Percentiles rank a stretch among this genome's conserved stretches.
Conservation (phyloP, 2,797 vertebrate species). For the Rhadinocentrus ornatus region DNA sequence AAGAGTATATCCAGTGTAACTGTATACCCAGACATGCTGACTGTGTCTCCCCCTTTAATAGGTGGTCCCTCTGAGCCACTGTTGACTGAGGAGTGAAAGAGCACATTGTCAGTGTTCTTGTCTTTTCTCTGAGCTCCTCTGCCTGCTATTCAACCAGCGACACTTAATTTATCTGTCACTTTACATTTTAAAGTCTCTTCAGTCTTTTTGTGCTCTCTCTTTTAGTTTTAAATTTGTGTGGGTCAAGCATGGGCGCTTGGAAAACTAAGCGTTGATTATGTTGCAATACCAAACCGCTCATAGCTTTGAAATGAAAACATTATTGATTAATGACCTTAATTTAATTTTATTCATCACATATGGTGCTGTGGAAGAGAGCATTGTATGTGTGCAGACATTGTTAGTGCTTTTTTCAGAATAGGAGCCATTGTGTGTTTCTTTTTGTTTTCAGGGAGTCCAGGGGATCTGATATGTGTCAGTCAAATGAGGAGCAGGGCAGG, state of each 20-base stretch:
- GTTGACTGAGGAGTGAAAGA: conserved; percentile 29
- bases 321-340: conserved; percentile 48
- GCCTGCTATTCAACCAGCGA: neutral
- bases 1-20: conserved; percentile 19
- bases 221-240: conserved; percentile 3
- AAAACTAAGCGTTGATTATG: conserved; percentile 25
- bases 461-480: conserved; percentile 55
- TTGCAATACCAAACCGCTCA: conserved; percentile 24
- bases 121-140: conserved; percentile 28
- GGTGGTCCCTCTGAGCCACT: conserved; percentile 14
- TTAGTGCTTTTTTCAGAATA: conserved; percentile 51
- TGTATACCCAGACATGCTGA: conserved; percentile 14
- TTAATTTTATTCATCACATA: conserved; percentile 23
- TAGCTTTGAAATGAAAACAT: conserved; percentile 35
- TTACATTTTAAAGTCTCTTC: conserved; percentile 19
- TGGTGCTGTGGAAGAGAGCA: neutral
- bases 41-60: conserved; percentile 5
- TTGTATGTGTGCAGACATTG: neutral
- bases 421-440: conserved; percentile 51
- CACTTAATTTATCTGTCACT: conserved; percentile 31
- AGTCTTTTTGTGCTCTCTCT: neutral
- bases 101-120: conserved; percentile 18
- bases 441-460: conserved; percentile 48
- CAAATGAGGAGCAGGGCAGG: conserved; percentile 20
- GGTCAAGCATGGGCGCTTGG: conserved; percentile 29